phyloP scores from a whole-genome alignment of 1,140 invertebrate species.

The Lamellibrachia luymesi region DNA sequence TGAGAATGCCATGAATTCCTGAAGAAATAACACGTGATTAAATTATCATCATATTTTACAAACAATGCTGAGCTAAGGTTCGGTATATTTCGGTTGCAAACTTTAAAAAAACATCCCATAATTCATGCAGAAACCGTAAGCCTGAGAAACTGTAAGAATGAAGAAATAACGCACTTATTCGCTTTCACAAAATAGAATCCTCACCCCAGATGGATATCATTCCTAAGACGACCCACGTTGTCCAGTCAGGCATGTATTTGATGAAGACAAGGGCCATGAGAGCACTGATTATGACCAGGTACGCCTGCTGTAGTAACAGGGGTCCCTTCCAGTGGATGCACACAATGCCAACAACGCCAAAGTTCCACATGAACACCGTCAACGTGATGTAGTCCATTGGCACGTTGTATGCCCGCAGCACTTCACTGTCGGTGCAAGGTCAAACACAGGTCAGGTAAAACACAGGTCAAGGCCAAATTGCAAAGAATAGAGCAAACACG shows the following conservation, averaged over 20 bases:
- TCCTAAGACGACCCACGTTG: slow-evolving; percentile 93
- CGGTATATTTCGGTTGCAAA: too few relatives aligned
- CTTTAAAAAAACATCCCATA: too few relatives aligned
- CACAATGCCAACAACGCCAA: slow-evolving; percentile 95
- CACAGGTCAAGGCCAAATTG: neutral
- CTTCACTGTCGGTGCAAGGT: slow-evolving; percentile 17
- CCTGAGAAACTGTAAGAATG: neutral
- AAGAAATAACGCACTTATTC: too few relatives aligned
- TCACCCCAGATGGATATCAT: slow-evolving; percentile 98
- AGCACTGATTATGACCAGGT: slow-evolving; percentile 94
- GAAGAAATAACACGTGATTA: too few relatives aligned
- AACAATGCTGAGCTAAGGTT: too few relatives aligned
- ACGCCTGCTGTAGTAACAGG: slow-evolving; percentile 89
- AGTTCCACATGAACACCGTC: slow-evolving; percentile 92
- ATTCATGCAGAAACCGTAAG: neutral
- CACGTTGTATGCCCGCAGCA: slow-evolving; percentile 66
- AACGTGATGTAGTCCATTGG: slow-evolving; percentile 94
- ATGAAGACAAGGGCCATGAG: slow-evolving; percentile 99
- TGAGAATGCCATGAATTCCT: too few relatives aligned
- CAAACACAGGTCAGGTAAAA: slow-evolving; percentile 10
- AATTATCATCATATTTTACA: too few relatives aligned
- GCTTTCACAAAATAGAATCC: slow-evolving; percentile 16
- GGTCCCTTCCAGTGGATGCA: slow-evolving; percentile 98
- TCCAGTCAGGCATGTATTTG: slow-evolving; percentile 98
- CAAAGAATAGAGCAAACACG: too few relatives aligned